Evolutionary conservation across 1,140 invertebrate genomes (phyloP).

Genomic region (Schlechtendalia chinensis): DNA sequence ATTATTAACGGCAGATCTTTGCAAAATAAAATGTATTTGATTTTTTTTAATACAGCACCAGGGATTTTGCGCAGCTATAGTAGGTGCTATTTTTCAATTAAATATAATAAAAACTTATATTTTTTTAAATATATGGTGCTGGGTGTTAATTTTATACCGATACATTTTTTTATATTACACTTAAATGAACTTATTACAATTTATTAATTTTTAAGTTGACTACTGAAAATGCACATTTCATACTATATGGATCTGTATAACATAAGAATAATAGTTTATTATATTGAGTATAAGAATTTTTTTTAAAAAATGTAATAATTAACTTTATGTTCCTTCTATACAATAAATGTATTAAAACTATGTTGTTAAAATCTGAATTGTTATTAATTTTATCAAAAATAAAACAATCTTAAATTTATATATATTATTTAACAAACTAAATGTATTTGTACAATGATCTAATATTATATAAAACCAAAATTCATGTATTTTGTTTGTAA

Average conservation of each 20-base stretch:
- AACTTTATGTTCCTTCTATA: slow-evolving; percentile 25
- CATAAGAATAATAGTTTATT: not conserved
- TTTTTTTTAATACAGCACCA: not conserved
- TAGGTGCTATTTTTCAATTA: slow-evolving; percentile 24
- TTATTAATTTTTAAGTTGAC: not conserved
- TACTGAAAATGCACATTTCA: not conserved
- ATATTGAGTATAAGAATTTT: not conserved
- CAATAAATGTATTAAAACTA: not conserved
- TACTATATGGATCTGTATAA: slow-evolving; percentile 7
- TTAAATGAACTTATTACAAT: not conserved
- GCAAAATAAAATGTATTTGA: not conserved
- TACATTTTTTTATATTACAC: slow-evolving; percentile 1
- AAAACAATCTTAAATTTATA: not conserved
- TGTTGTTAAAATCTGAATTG: too few relatives aligned
- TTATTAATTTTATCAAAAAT: too few relatives aligned
- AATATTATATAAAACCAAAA: not conserved
- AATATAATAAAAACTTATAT: not conserved
- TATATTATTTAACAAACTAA: not conserved
- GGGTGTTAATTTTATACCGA: slow-evolving; percentile 13
- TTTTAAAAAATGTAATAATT: not conserved
- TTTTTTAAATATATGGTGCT: not conserved
- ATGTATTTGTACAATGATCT: not conserved
- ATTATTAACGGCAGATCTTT: not conserved
- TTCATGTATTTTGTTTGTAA: not conserved
- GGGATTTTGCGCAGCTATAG: not conserved